Conservation (phyloP, 2,888 invertebrate species). For the Lycaena phlaeas region DNA sequence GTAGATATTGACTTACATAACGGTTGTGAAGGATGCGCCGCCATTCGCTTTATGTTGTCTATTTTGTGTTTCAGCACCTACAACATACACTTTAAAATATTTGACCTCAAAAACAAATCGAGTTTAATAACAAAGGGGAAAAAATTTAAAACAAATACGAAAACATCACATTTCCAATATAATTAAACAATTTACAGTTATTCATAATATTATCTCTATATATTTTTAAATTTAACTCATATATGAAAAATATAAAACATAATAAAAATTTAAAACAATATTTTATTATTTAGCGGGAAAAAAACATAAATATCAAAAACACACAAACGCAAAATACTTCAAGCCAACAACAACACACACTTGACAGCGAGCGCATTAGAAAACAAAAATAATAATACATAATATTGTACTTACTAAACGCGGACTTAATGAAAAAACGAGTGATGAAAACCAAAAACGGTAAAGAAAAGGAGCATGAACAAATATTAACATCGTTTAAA, state of each 20-base stretch:
- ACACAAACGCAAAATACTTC: constrained; percentile 2
- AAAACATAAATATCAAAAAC: background rate
- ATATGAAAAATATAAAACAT: no score
- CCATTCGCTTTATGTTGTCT: constrained; percentile 95
- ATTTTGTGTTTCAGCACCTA: constrained; percentile 96
- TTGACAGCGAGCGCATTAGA: constrained; percentile 4
- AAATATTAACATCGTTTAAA: constrained; percentile 1
- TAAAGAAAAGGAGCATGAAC: constrained; percentile 3
- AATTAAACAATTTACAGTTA: no score
- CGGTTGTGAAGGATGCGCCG: constrained; percentile 95
- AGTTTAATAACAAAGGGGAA: background rate
- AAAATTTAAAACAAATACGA: background rate
- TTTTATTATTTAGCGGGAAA: background rate
- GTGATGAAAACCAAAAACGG: constrained; percentile 6
- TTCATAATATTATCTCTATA: no score
- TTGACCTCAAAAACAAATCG: no score
- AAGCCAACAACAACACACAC: constrained; percentile 12
- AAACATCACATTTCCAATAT: no score
- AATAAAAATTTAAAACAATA: no score
- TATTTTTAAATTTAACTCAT: no score
- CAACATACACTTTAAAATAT: constrained; percentile 34
- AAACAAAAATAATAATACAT: constrained; percentile 2
- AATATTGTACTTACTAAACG: background rate
- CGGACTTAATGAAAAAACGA: constrained; percentile 2
- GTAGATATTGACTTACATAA: constrained; percentile 87